Evolutionary conservation across 2,888 invertebrate genomes (phyloP), one percentile per base, ranked within the genome.

Genomic region (Acanthosepion lycidas): DNA sequence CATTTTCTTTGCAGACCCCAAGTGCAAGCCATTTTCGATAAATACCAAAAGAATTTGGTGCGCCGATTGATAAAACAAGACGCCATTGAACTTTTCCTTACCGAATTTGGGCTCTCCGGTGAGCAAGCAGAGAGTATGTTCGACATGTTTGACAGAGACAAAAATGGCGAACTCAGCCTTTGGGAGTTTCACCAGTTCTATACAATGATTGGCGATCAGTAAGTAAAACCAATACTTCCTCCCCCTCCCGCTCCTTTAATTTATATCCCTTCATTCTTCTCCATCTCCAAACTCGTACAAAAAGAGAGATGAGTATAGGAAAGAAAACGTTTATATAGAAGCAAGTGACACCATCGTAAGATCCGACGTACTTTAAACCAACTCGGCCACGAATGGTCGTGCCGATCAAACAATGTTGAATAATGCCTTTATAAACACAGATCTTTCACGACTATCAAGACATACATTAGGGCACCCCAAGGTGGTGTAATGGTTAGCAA

Each of bases 181-280:
- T 97, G 96, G 96, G 96, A 97, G 95, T 97, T 97, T 95, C 95
- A 96, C 91, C 96, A 96, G 94, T 97, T 97, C 95, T 96, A 96
- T 95, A 95, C 94, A 42, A 95, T 96, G 20, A 96, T 96, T 53
- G 96, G 97, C 2, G 94, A 95, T 51, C 95, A 96, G 97, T 97
- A 95, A 96, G 96, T 95, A 94, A 9, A 42, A 33, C n/a, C 20
- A 28, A 8, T 42, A 42, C 42, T 42, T 94, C 28, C 51, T n/a
- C 6, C 20, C n/a, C 26, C 33, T 33, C 3, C 20, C 15, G 4
- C 18, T 20, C 18, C 51, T 48, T 48, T 15, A 0, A 5, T 4
- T 12, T n/a, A 3, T 48, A 9, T 33, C 0, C 1, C 94, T 64
- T 48, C 33, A 15, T 33, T 48, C 23, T 33, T 48, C 23, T 33